Evolutionary conservation across 2,797 vertebrate species (phyloP), one percentile per base, ranked within the genome.

Genomic region (Diglossa cyanea): DNA sequence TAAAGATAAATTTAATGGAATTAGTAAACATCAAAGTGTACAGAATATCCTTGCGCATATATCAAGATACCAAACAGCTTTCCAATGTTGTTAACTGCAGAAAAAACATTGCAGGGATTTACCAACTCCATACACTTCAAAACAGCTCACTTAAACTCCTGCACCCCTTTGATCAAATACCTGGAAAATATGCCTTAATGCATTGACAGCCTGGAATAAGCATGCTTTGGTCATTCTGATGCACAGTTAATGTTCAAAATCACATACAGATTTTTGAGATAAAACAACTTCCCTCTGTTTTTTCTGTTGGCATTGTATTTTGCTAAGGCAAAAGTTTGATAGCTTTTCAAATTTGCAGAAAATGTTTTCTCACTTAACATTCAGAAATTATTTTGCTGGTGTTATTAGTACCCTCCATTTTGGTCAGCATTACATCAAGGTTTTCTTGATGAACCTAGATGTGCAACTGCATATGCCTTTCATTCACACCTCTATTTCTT

Each of bases 121-220:
- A 91, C 81, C 60, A 78, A 90, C 30, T 60, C 71, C 60, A 19
- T 76, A 70, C 54, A 93, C 85, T 95, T 97, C 87, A 96, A 97
- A 97, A 96, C 86, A 78, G 66, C 60, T 95, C 68, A 42, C 94
- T 94, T 92, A 78, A 94, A 96, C 92, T 86, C 81, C 66, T 24
- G 20, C 21, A 44, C 78, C 67, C 79, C 93, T 97, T 96, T 97
- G 96, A 97, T 97, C 94, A 95, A 96, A 93, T 96, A 94, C 72
- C 71, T 94, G 95, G 87, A 87, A 97, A 97, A 93, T 80, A 88
- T 44, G 83, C 60, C 54, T 93, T 90, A 94, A 93, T 90, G 82
- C 85, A 87, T 68, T 87, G 93, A 84, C 91, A 96, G 79, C 92
- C 92, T 96, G 93, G 82, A 94, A 78, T 73, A 95, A 93, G 81